phyloP scores from a whole-genome alignment of 1,140 invertebrate species.

The Idris sp. region DNA sequence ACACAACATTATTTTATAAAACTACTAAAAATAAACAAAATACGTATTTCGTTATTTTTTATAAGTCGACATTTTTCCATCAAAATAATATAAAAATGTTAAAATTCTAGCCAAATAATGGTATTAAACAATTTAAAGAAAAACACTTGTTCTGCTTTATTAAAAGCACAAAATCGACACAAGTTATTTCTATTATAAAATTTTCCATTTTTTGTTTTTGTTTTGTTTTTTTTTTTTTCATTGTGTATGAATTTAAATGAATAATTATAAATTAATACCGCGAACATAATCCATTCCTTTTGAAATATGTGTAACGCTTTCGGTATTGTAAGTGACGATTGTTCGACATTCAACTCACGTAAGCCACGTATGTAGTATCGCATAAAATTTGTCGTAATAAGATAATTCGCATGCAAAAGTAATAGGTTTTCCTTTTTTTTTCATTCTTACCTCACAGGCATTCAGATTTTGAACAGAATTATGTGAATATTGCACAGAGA shows the following conservation, averaged over 20 bases:
- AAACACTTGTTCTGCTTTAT: slow-evolving; percentile 14
- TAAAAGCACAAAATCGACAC: no score
- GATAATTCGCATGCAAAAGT: slow-evolving; percentile 58
- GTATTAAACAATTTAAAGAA: no score
- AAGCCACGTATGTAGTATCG: slow-evolving; percentile 42
- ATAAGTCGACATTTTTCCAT: background rate
- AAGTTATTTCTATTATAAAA: no score
- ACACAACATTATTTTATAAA: slow-evolving; percentile 10
- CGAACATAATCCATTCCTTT: slow-evolving; percentile 23
- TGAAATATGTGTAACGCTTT: slow-evolving; percentile 36
- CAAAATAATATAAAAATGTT: no score
- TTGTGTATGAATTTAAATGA: slow-evolving; percentile 31
- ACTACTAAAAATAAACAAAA: no score
- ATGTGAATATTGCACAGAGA: slow-evolving; percentile 8
- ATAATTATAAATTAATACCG: slow-evolving; percentile 35
- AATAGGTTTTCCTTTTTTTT: slow-evolving; percentile 44
- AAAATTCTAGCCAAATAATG: no score
- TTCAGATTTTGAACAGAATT: no score
- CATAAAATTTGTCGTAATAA: slow-evolving; percentile 56
- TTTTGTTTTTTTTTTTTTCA: slow-evolving; percentile 32
- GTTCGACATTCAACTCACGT: slow-evolving; percentile 48
- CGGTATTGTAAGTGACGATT: slow-evolving; percentile 41
- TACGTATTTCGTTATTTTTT: no score
- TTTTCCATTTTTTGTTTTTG: slow-evolving; percentile 15
- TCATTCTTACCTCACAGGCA: no score